phyloP scores from a whole-genome alignment of 2,797 vertebrate genomes.

The Gambelia wislizenii region DNA sequence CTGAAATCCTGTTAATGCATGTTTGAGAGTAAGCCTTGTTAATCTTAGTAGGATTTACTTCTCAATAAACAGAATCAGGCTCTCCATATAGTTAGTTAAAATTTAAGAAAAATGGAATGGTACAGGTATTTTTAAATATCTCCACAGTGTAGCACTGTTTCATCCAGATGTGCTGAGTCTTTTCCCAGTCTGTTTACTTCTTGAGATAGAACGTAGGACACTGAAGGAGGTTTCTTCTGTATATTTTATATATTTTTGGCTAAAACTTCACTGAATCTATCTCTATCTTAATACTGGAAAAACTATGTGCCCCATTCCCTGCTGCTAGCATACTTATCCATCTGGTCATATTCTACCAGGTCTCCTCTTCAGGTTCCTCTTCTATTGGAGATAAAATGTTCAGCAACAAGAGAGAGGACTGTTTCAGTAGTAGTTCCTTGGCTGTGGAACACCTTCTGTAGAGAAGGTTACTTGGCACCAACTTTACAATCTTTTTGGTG shows the following conservation, averaged over 20 bases:
- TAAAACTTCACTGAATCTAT: background rate
- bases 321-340: background rate
- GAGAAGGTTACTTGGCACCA: background rate
- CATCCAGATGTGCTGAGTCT: background rate
- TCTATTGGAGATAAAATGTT: background rate
- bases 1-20: background rate
- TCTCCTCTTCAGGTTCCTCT: background rate
- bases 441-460: background rate
- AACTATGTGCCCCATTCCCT: background rate
- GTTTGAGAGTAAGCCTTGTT: background rate
- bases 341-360: background rate
- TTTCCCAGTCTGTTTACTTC: background rate
- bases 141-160: background rate
- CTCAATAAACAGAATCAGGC: background rate
- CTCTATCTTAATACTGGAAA: background rate
- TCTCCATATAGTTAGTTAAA: background rate
- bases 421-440: background rate
- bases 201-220: accelerated
- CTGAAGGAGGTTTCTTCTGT: background rate
- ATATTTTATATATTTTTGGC: too few relatives aligned
- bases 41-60: background rate
- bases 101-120: background rate
- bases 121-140: background rate
- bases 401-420: background rate
- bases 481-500: too few relatives aligned